Base-by-base conservation (phyloP, 2,113 vertebrate genomes). In the Aldabrachelys gigantea region DNA sequence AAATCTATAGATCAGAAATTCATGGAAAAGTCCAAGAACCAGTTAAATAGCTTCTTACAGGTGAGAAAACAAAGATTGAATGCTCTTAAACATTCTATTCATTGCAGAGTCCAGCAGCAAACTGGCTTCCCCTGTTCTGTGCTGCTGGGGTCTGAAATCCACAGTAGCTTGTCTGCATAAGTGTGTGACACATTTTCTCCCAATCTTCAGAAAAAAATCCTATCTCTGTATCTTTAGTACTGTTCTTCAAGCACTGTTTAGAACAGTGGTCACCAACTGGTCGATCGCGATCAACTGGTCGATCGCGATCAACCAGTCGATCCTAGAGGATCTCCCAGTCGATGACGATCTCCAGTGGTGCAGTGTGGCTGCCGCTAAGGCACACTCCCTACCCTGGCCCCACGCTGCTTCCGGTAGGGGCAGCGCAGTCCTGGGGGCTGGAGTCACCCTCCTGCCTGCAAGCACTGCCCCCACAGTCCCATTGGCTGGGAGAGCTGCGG, bases 1-100 rank as follows among this genome's bases (percentile, higher is more conserved):
- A 99, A 99, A 98, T 99, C 99, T 80, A 89, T 99, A 90, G 99
- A 99, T 98, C 99, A 99, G 95, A 99, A 99, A 95, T 99, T 99
- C 94, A 98, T 99, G 95, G 99, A 99, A 88, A 99, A 99, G 97
- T 99, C 99, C 94, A 99, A 99, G 98, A 99, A 98, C 75, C 99
- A 99, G 95, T 98, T 99, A 95, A 99, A 99, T 98, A 99, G 98
- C 90, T 99, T 99, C 97, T 98, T 99, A 92, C 99, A 99, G 99
- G 99, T 99, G 98, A 98, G 98, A 41, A 93, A 78, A 8, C 78
- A 31, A 78, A 89, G 35, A 52, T 4, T 81, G 57, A 78, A 10
- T 7, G 17, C 24, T 85, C 1, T 49, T 56, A 80, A 86, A 56
- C 6, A 50, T 25, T 47, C 8, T 88, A 16, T 5, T 54, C 25